phyloP scores from a whole-genome alignment of 2,113 vertebrate species.

The Bubo scandiacus region DNA sequence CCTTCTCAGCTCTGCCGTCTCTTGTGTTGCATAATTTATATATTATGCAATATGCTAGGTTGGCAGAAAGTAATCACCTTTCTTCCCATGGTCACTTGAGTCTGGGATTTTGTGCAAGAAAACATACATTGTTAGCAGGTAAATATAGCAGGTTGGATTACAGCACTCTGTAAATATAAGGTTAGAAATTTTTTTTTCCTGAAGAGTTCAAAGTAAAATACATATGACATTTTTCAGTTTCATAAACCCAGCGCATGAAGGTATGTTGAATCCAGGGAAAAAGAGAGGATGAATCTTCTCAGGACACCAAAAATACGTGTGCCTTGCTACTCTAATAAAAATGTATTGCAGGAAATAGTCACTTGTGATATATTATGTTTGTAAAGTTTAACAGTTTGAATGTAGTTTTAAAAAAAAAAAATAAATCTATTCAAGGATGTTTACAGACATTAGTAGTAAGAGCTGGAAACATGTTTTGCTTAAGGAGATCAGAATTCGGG shows the following conservation, averaged over 20 bases:
- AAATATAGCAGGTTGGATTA: not conserved
- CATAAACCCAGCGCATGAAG: not conserved
- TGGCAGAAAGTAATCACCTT: not conserved
- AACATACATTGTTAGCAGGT: not conserved
- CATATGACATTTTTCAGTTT: not conserved
- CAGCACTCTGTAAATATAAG: not conserved
- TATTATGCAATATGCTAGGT: not conserved
- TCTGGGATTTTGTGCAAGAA: not conserved
- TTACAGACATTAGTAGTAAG: not conserved
- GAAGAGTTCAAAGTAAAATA: not conserved
- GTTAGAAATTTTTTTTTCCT: not conserved
- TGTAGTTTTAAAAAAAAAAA: not conserved
- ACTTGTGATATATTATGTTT: not conserved
- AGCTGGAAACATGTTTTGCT: not conserved
- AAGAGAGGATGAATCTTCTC: not conserved
- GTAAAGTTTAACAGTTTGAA: not conserved
- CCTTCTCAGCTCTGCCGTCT: not conserved
- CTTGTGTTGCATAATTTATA: fast-evolving
- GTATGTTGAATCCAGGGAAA: not conserved
- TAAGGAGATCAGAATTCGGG: not conserved
- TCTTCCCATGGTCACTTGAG: not conserved
- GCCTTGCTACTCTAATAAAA: not conserved
- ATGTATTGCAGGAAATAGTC: not conserved
- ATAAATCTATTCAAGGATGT: not conserved
- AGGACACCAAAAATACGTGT: not conserved